Conservation (phyloP, 2,113 vertebrate genomes). For the Amphiprion ocellaris region DNA sequence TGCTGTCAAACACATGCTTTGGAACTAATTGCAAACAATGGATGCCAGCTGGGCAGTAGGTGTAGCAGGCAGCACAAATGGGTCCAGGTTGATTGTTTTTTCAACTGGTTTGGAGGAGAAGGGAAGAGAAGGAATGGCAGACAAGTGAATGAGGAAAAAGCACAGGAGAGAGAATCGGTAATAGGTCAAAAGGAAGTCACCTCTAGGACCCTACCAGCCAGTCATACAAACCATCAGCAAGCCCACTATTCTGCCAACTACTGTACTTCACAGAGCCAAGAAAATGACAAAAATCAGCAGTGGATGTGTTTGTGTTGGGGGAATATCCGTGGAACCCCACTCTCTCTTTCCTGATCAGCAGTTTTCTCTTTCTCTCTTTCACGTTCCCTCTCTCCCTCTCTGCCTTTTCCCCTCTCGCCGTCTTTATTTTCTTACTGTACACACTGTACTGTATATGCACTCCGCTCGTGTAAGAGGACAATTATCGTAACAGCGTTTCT, state of each 20-base stretch:
- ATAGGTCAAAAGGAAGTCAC: slow-evolving; percentile 52
- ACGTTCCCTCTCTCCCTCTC: slow-evolving; percentile 30
- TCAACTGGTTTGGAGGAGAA: slow-evolving; percentile 61
- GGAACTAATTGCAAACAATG: slow-evolving; percentile 82
- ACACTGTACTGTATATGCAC: slow-evolving; percentile 67
- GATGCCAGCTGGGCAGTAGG: slow-evolving; percentile 80
- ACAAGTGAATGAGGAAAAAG: slow-evolving; percentile 25
- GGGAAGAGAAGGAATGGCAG: slow-evolving; percentile 17
- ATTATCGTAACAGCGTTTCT: slow-evolving; percentile 76
- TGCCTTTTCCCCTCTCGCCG: slow-evolving; percentile 29
- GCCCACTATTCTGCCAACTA: slow-evolving; percentile 73
- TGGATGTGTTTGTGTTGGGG: slow-evolving; percentile 77
- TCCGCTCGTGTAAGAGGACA: slow-evolving; percentile 74
- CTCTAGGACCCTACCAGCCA: slow-evolving; percentile 62
- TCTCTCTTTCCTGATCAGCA: slow-evolving; percentile 74
- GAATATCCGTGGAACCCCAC: slow-evolving; percentile 72
- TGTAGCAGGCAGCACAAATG: slow-evolving; percentile 65
- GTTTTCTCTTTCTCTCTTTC: slow-evolving; percentile 64
- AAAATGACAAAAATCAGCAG: slow-evolving; percentile 81
- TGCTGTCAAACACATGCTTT: slow-evolving; percentile 68
- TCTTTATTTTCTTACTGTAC: slow-evolving; percentile 77
- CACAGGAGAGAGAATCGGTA: slow-evolving; percentile 23
- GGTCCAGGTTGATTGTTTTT: slow-evolving; percentile 74
- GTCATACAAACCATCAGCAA: slow-evolving; percentile 71
- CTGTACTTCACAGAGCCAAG: slow-evolving; percentile 74